These are phyloP conservation scores for Diabrotica balteata DNA, from an alignment of 2,888 invertebrate species.

Conservation along the genomic window DNA sequence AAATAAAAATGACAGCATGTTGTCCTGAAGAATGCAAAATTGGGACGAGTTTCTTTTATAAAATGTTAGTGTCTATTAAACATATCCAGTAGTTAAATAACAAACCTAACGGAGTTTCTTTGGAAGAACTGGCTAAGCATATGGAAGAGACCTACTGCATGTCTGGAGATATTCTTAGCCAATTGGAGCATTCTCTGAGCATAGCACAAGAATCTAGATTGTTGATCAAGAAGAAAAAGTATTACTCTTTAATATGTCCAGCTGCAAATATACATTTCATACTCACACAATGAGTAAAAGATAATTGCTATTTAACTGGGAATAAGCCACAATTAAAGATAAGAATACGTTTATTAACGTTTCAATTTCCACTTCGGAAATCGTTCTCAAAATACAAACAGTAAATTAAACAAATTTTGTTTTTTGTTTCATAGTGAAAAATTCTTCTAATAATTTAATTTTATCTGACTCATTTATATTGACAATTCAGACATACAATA, in stretches of 20 bases:
- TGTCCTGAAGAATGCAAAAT: constrained; percentile 21
- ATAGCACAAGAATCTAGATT: constrained; percentile 39
- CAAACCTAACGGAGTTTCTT: constrained; percentile 36
- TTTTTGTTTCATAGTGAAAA: too few relatives aligned
- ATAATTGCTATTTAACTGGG: too few relatives aligned
- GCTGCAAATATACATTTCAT: constrained; percentile 42
- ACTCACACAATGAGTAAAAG: constrained; percentile 38
- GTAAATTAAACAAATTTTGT: too few relatives aligned
- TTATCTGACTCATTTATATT: too few relatives aligned
- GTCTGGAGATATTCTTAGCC: constrained; percentile 43
- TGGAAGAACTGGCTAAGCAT: constrained; percentile 41
- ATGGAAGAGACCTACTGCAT: constrained; percentile 38
- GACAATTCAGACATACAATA: too few relatives aligned
- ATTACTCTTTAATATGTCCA: constrained; percentile 39
- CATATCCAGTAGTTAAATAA: constrained; percentile 36
- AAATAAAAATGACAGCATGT: constrained; percentile 36
- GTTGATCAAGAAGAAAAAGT: constrained; percentile 36
- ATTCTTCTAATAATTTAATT: too few relatives aligned
- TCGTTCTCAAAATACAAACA: too few relatives aligned
- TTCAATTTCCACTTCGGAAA: too few relatives aligned
- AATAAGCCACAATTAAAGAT: too few relatives aligned
- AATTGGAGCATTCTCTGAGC: constrained; percentile 41
- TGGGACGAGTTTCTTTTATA: constrained; percentile 42
- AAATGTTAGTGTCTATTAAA: constrained; percentile 43
- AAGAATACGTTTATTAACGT: too few relatives aligned